Base-by-base conservation (phyloP, 2,113 vertebrate species). In the Vulpes lagopus region DNA sequence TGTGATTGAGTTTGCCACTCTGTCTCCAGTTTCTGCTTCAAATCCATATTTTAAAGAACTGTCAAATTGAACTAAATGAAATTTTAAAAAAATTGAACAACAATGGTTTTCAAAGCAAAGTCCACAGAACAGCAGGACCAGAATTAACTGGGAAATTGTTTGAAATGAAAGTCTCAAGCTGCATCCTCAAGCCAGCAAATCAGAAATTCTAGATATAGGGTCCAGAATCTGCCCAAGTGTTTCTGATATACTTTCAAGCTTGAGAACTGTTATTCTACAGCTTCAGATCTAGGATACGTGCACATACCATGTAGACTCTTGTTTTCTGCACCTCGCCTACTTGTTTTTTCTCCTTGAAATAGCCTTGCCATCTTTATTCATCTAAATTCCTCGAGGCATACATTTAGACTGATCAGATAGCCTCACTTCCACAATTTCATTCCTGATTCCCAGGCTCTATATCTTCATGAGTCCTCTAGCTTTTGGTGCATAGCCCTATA, bases 231-330 rank as follows among this genome's bases (percentile, higher is more conserved):
- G 8, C 23, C 12, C 3, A 1, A 32, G 11, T 25, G 55, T 32
- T 51, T 84, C 3, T 8, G 2, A 17, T 59, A 9, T 38, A 60
- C 15, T n/a, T 22, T 49, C 27, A 78, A 25, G 5, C 51, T 43
- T 87, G 15, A 92, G 43, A 79, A 43, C 6, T 0, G 2, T 19
- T 71, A 62, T 19, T 82, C 32, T 82, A 20, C 1, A 27, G 20
- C 30, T 2, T 23, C 53, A 43, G 86, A 69, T 10, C 27, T 32
- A 74, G 23, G 17, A 11, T 51, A 69, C 8, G 8, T 14, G 11
- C 1, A 0, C 1, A 23, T n/a, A 43, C 23, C 16, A 5, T 16
- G 14, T 0, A 62, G 11, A 27, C 5, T 57, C 25, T 67, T 35
- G 12, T 22, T 94, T 86, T 35, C 22, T 30, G 16, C 2, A 35